phyloP scores from a whole-genome alignment of 2,888 invertebrate genomes.

The Palloptera scutellata region DNA sequence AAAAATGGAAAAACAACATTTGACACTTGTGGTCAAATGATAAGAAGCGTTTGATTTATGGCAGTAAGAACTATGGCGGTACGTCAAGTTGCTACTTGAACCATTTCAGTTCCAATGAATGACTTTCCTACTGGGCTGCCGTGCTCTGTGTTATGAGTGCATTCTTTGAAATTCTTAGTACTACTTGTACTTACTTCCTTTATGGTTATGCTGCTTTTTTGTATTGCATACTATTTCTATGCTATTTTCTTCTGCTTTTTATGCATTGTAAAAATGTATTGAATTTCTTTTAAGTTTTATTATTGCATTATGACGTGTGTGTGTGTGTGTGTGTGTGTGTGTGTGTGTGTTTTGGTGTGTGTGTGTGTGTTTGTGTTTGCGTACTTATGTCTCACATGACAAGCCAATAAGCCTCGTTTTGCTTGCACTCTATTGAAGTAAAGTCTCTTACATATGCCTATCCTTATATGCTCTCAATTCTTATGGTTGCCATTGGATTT shows the following conservation, averaged over 20 bases:
- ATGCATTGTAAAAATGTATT: background rate
- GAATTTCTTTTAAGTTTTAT: background rate
- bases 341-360: background rate
- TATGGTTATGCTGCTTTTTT: background rate
- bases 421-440: constrained; percentile 22
- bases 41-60: too few species aligned
- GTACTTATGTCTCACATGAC: constrained; percentile 10
- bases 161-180: too few species aligned
- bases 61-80: too few species aligned
- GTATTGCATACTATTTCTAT: background rate
- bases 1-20: too few species aligned
- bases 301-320: too few species aligned
- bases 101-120: too few species aligned
- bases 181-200: too few species aligned
- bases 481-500: background rate
- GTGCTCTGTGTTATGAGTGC: too few species aligned
- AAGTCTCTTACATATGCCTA: background rate
- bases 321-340: background rate
- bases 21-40: too few species aligned
- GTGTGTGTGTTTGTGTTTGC: background rate
- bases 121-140: too few species aligned
- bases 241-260: background rate
- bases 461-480: too few species aligned
- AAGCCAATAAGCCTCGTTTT: constrained; percentile 11
- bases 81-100: too few species aligned